Conservation (phyloP, 2,113 vertebrate genomes). For the Eudorcas thomsonii region DNA sequence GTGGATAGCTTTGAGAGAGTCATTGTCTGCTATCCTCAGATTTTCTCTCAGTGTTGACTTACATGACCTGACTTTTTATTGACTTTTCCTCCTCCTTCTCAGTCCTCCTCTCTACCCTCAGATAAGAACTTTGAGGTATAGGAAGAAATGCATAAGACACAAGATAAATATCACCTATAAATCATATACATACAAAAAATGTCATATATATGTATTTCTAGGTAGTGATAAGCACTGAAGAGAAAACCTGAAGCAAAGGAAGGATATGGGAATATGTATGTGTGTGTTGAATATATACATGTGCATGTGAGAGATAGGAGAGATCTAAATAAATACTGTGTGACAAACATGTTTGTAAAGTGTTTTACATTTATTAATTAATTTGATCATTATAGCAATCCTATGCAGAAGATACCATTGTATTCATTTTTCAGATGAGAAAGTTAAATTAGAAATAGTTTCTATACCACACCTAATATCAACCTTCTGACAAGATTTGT, state of each 20-base stretch:
- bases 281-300: not conserved
- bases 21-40: not conserved
- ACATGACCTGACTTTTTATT: not conserved
- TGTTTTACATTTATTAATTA: not conserved
- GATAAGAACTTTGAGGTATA: not conserved
- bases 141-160: not conserved
- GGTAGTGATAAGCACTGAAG: not conserved
- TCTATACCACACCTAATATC: not conserved
- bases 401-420: not conserved
- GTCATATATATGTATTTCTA: not conserved
- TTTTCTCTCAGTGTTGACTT: not conserved
- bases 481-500: not conserved
- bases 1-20: not conserved
- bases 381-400: not conserved
- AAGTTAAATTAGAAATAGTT: not conserved
- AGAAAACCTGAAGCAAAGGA: not conserved
- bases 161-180: not conserved
- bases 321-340: not conserved
- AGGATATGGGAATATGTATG: not conserved
- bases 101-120: not conserved
- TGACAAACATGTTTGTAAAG: not conserved
- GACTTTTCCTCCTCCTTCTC: not conserved
- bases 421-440: not conserved
- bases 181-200: not conserved
- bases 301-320: not conserved